Conservation (phyloP, 2,113 vertebrate species). For the Camarhynchus parvulus region DNA sequence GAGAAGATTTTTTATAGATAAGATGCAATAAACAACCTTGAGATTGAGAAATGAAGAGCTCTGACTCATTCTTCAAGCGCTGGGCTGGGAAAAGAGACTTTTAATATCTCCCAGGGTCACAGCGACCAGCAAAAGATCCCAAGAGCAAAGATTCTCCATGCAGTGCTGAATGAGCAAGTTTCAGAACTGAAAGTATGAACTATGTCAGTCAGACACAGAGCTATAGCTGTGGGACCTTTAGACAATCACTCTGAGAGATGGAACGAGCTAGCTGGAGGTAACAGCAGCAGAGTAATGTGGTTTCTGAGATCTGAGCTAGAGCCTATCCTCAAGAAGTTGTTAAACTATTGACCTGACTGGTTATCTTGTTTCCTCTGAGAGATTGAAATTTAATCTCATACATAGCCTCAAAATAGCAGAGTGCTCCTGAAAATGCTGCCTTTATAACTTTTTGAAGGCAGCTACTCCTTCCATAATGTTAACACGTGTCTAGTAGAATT, state of each 20-base stretch:
- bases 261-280: background rate
- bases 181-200: background rate
- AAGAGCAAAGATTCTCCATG: background rate
- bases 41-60: no score
- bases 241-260: background rate
- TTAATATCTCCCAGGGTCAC: no score
- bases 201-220: accelerated
- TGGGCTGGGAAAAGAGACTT: no score
- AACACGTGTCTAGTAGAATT: background rate
- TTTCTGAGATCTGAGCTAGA: background rate
- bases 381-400: background rate
- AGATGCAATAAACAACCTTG: no score
- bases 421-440: background rate
- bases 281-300: background rate
- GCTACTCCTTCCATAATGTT: background rate
- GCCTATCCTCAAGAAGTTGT: background rate
- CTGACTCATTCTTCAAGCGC: no score
- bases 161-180: background rate
- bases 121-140: no score
- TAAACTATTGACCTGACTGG: background rate
- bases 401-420: background rate
- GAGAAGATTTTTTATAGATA: no score
- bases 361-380: background rate
- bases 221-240: background rate
- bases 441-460: background rate